Base-by-base conservation (phyloP, 2,113 vertebrate genomes). In the Vidua macroura region DNA sequence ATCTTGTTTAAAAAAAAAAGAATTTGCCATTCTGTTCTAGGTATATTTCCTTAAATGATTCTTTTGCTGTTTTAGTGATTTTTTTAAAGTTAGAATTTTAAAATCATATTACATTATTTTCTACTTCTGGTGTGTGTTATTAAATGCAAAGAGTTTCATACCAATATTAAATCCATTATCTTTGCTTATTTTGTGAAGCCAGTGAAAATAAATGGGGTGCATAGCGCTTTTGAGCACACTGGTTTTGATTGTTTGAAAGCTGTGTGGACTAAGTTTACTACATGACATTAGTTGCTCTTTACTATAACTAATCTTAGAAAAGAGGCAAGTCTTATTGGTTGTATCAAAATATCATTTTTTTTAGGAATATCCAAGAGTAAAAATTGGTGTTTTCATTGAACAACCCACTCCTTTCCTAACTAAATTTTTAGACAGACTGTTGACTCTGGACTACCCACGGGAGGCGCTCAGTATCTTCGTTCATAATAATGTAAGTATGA, bases 341-440 rank as follows among this genome's bases (percentile, higher is more conserved):
- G 35, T 93, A 56, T 96, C 70, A 83, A 90, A 75, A 76, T 93
- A 76, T 86, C 66, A 76, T 93, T 90, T 93, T 76, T 98, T 92
- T 72, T 96, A 99, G 99, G 98, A 98, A 55, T 97, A 96, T 97
- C 99, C 99, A 59, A 98, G 96, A 68, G 98, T 99, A 94, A 97
- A 98, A 95, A 97, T 99, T 75, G 99, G 98, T 67, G 95, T 99
- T 92, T 99, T 99, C 96, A 99, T 99, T 86, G 99, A 99, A 97
- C 99, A 99, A 98, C 99, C 99, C 63, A 99, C 99, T n/a, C 99
- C 99, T 64, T 99, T 99, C 91, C 98, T 99, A 66, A 96, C 99
- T n/a, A 99, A 99, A 93, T 99, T 99, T 97, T 98, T 99, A 94
- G 98, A 99, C 83, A 96, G 97, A 68, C 88, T 99, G 43, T 96